phyloP scores from a whole-genome alignment of 1,140 invertebrate genomes.

The Apis florea region DNA sequence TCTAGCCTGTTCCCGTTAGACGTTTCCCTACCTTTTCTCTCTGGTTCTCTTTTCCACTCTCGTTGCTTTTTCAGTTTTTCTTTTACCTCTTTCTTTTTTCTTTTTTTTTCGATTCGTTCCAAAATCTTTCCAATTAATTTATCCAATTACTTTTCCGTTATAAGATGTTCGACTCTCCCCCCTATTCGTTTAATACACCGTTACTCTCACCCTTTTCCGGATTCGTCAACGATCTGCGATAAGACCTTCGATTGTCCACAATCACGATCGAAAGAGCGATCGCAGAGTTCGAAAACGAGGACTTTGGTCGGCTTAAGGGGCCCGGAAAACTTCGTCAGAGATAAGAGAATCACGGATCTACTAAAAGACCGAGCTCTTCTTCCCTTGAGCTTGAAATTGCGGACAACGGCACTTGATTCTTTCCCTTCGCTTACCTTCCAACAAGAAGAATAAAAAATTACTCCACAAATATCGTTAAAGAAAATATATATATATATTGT shows the following conservation, averaged over 20 bases:
- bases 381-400: not conserved
- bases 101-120: too few species aligned
- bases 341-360: slow-evolving; percentile 15
- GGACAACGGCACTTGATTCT: not conserved
- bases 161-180: too few species aligned
- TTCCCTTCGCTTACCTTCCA: not conserved
- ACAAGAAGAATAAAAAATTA: not conserved
- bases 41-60: not conserved
- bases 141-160: too few species aligned
- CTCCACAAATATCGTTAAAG: too few species aligned
- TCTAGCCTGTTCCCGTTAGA: not conserved
- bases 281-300: not conserved
- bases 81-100: not conserved
- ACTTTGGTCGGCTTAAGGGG: not conserved
- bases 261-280: slow-evolving; percentile 8
- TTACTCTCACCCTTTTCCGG: too few species aligned
- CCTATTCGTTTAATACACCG: too few species aligned
- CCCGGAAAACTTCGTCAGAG: slow-evolving; percentile 10
- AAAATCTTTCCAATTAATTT: too few species aligned
- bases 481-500: too few species aligned
- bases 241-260: slow-evolving; percentile 42
- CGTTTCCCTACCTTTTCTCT: not conserved
- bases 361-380: not conserved
- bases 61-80: not conserved
- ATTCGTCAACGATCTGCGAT: not conserved